Evolutionary conservation across 2,113 vertebrate species (phyloP), one percentile per base, ranked within the genome.

Genomic region (Tinamus guttatus): DNA sequence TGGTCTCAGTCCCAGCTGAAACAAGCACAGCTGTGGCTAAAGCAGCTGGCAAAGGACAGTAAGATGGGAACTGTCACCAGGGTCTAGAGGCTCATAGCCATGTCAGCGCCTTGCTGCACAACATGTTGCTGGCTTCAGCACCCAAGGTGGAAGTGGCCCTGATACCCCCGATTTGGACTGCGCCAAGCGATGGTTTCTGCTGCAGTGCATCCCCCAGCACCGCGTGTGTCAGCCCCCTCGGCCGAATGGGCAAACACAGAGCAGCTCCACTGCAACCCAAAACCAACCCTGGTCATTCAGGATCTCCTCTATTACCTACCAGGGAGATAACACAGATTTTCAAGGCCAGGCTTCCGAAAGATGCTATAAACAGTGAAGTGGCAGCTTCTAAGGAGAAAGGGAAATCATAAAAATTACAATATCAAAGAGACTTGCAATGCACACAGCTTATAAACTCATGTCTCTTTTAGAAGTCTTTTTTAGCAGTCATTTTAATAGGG

Each of bases 151-250:
- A 70, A 75, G n/a, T 25, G 6, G 19, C 14, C 9, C 40, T 32
- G 51, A 60, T 40, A 36, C 27, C 11, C 63, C n/a, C 62, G 30
- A 81, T 65, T 41, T 80, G n/a, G 87, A 58, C 32, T 56, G 0
- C 43, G 54, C 5, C 40, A 27, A 10, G 45, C 59, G 45, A 49
- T 25, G 51, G 13, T 24, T 25, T 11, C 51, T 25, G 51, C 51
- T 25, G 51, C 21, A 25, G 11, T 52, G 51, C 24, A 52, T 25
- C 13, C 22, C 24, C 24, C 51, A 47, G 41, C 8, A 43, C 41
- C 32, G 20, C 32, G 32, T 0, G 0, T n/a, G 19, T 22, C 77
- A 4, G 16, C 9, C 78, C 24, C 49, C 13, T 15, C 62, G 21
- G 2, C 18, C 10, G 85, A 85, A 30, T 6, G 13, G 80, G 70